Base-by-base conservation (phyloP, 2,113 vertebrate species). In the Acanthisitta chloris region DNA sequence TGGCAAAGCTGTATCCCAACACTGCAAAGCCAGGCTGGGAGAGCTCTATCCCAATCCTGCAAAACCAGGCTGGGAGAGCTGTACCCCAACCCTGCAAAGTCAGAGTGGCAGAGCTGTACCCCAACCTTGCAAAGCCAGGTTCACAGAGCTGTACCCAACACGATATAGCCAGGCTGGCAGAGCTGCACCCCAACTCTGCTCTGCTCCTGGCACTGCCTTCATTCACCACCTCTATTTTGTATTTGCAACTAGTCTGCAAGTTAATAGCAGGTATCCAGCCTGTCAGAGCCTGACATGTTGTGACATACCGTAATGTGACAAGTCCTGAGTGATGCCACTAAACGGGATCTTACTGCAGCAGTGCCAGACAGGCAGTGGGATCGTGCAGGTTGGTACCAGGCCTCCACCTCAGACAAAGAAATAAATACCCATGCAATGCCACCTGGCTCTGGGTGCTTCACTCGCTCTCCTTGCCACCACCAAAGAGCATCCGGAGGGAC, bases 201-300 rank as follows among this genome's bases (percentile, higher is more conserved):
- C 85, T 24, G 76, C 86, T 86, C 43, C 57, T 72, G 73, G 78
- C 94, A 69, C 86, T 42, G 86, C 90, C 90, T 93, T 12, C 57
- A 2, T 12, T 66, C 94, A 57, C 81, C 95, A 85, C 95, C 94
- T 95, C 81, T 84, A 82, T 88, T 94, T 94, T 87, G 93, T 95
- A 84, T 96, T 96, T 96, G 92, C 93, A 67, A 24, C 96, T 49
- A 85, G 67, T 61, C 94, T 97, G 91, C 49, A 55, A 92, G 92
- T 76, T 95, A 96, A 96, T 96, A 95, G 95, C 96, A 96, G 96
- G 96, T 96, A 96, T 94, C 95, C 96, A 93, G 95, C 90, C 96
- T 97, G 97, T 97, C 97, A 97, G 94, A 90, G 78, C 62, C 97
- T 97, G 94, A 97, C 97, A 96, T 96, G 97, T 95, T 97, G 92